These are phyloP conservation scores for Thalassaphorura encarpata DNA, from an alignment of 1,140 invertebrate genomes.

Conservation along the genomic window DNA sequence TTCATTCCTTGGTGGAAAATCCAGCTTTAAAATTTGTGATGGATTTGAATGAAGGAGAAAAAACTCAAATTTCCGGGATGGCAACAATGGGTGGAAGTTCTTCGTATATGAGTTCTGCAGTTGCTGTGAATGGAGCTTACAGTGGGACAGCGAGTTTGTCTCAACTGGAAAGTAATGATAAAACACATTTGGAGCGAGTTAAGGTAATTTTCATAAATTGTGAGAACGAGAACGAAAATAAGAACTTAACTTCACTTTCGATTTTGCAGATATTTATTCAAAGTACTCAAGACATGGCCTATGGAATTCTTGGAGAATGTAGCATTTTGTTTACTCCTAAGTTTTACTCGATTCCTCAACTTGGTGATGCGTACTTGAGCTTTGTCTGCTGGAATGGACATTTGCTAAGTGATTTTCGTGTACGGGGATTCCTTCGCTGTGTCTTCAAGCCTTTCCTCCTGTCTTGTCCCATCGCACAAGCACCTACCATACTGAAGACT, in stretches of 20 bases:
- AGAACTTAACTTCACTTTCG: not conserved
- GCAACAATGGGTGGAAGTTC: no score
- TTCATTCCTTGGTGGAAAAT: not conserved
- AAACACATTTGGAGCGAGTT: no score
- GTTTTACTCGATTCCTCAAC: constrained; percentile 13
- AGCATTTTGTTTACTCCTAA: not conserved
- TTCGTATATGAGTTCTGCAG: no score
- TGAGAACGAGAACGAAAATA: no score
- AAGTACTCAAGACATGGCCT: not conserved
- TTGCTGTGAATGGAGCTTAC: no score
- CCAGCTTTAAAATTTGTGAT: not conserved
- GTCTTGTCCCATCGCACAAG: constrained; percentile 2
- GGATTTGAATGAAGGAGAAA: not conserved
- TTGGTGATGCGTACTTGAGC: constrained; percentile 6
- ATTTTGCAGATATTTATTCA: not conserved
- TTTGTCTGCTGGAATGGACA: constrained; percentile 6
- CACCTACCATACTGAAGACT: not conserved
- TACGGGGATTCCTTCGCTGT: not conserved
- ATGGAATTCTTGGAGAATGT: constrained; percentile 9
- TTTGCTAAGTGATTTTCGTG: constrained; percentile 5
- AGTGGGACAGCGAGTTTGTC: no score
- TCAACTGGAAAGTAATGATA: no score
- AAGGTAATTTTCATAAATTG: no score
- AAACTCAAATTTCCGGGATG: not conserved
- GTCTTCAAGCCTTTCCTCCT: constrained; percentile 6